phyloP scores from a whole-genome alignment of 2,113 vertebrate species.

The Carettochelys insculpta region DNA sequence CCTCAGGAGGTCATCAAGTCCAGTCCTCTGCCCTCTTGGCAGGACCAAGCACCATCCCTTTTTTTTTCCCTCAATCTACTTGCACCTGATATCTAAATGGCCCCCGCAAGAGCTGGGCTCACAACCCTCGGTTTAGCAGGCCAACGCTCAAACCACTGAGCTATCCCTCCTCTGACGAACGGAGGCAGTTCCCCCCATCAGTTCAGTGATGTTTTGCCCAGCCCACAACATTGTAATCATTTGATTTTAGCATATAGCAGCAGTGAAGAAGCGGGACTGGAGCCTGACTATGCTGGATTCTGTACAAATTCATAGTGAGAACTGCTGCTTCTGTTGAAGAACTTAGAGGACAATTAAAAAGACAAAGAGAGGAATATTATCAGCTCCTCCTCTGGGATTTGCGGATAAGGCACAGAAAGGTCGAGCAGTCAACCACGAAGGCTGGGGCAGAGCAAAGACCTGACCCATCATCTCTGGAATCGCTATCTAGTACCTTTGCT shows the following conservation, averaged over 20 bases:
- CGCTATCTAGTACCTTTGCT: neutral
- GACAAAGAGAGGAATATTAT: neutral
- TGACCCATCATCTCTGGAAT: rapidly evolving
- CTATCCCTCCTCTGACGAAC: neutral
- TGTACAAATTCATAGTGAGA: neutral
- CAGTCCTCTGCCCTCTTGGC: no score
- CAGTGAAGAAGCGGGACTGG: neutral
- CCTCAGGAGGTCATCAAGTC: no score
- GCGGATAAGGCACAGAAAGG: neutral
- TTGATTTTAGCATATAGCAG: neutral
- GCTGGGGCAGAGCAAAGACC: neutral
- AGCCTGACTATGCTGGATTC: neutral
- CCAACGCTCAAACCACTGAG: no score
- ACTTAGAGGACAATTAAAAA: neutral
- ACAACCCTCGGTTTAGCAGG: no score
- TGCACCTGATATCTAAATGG: no score
- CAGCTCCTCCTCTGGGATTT: neutral
- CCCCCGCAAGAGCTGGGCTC: no score
- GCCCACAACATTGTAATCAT: neutral
- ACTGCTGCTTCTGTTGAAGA: neutral
- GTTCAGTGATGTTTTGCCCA: neutral
- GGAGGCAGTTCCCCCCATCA: neutral
- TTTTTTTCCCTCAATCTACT: no score
- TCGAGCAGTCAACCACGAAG: rapidly evolving
- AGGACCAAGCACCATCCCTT: no score